Base-by-base conservation (phyloP, 2,797 vertebrate genomes). In the Morelia viridis region DNA sequence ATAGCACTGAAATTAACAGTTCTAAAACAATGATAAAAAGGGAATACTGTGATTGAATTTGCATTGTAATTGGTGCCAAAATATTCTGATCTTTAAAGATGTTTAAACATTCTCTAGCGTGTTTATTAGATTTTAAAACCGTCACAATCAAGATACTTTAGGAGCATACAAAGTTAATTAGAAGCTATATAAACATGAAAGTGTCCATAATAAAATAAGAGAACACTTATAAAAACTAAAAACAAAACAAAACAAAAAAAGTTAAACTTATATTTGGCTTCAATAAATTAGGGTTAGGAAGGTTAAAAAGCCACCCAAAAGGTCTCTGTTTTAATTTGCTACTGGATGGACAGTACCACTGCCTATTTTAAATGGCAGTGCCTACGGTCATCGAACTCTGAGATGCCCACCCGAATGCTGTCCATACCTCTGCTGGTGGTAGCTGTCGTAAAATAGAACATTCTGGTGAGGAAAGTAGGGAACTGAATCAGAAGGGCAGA, bases 1-100 rank as follows among this genome's bases (percentile, higher is more conserved):
- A 89, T 94, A 95, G 95, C 50, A 60, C 31, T 7, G 65, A 57
- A 50, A 58, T 61, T 92, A 62, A 64, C 22, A 35, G 53, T 26
- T 28, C 28, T 58, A 68, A 68, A 7, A 31, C 89, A 41, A 71
- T 90, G 0, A 85, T 35, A n/a, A 76, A 71, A 46, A 85, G 2
- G 5, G 15, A 58, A 31, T 60, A 15, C 0, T 50, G 12, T 60
- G 31, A 28, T 26, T 41, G 53, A 83, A 26, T 88, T 64, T 35
- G 53, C 19, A 35, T 53, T 87, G 68, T 31, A 41, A 56, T 56
- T 57, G 28, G 83, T 62, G 11, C 46, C 5, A 57, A 89, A 58
- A 46, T 62, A 89, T 56, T 84, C 83, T 35, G 58, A 28, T 57
- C 60, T 64, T 85, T 64, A 41, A 84, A 88, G 83, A 46, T 0